Percentiles rank a stretch among this genome's conserved stretches.
These are phyloP conservation scores for Equus przewalskii DNA, from an alignment of 2,113 vertebrate genomes.

Conservation along the genomic window DNA sequence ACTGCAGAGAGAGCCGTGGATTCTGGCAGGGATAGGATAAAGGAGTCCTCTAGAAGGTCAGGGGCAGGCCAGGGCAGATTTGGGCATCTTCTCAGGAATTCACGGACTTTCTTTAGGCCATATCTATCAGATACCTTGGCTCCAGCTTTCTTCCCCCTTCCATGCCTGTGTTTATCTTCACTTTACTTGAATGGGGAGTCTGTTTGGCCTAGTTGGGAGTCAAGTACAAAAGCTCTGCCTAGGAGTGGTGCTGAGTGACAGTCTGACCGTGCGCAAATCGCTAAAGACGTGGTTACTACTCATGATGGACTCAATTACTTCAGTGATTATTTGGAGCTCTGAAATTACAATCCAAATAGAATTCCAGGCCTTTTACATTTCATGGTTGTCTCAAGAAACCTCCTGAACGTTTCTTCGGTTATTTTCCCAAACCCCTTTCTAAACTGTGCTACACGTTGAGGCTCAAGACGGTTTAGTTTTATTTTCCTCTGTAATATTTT, in stretches of 20 bases:
- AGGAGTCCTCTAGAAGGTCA: not conserved
- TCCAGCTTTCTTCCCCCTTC: not conserved
- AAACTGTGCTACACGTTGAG: not conserved
- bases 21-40: not conserved
- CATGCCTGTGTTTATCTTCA: not conserved
- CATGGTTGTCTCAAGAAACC: not conserved
- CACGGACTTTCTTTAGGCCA: not conserved
- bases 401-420: not conserved
- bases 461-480: slow-evolving; percentile 30
- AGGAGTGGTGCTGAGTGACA: not conserved
- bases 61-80: not conserved
- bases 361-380: not conserved
- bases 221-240: not conserved
- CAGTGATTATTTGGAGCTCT: not conserved
- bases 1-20: not conserved
- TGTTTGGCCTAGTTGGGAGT: not conserved
- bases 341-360: slow-evolving; percentile 38
- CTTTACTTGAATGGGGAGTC: not conserved
- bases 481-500: slow-evolving; percentile 40
- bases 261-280: not conserved
- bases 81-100: not conserved
- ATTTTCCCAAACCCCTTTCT: slow-evolving; percentile 3
- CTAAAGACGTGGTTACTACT: not conserved
- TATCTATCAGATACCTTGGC: not conserved
- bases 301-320: not conserved